Percentiles rank a stretch among this genome's conserved stretches.
Conservation (phyloP, 2,113 vertebrate species). For the Podiceps cristatus region DNA sequence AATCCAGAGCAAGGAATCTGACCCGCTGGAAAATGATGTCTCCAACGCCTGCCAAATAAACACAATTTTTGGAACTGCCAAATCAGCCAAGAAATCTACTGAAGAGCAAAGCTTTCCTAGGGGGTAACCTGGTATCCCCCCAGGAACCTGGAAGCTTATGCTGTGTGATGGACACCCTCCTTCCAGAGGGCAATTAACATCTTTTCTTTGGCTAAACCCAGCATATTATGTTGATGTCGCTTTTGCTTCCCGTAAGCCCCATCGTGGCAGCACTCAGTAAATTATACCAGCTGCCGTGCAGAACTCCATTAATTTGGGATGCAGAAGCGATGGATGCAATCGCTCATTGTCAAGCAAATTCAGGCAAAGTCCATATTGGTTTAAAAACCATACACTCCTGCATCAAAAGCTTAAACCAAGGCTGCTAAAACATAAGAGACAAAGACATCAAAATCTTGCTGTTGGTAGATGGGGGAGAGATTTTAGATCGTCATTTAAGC, state of each 20-base stretch:
- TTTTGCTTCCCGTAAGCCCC: neutral
- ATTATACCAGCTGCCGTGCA: neutral
- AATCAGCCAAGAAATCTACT: neutral
- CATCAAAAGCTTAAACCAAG: neutral
- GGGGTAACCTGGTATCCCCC: neutral
- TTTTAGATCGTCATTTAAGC: neutral
- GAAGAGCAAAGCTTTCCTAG: neutral
- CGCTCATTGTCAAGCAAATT: neutral
- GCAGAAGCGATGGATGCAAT: neutral
- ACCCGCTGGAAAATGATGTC: fast-evolving
- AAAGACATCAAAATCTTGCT: neutral
- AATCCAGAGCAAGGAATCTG: neutral
- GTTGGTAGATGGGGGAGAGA: neutral
- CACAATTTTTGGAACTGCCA: neutral
- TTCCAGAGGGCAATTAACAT: neutral
- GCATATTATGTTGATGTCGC: neutral
- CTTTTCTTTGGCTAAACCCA: neutral
- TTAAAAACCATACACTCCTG: neutral
- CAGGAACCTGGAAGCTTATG: neutral
- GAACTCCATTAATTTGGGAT: neutral
- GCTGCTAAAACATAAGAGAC: neutral
- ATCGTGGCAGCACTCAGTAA: neutral
- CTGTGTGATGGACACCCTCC: neutral
- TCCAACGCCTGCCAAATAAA: neutral
- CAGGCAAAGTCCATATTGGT: neutral